These are phyloP conservation scores for Dynastes hyllus DNA, from an alignment of 2,888 invertebrate genomes.

Conservation along the genomic window DNA sequence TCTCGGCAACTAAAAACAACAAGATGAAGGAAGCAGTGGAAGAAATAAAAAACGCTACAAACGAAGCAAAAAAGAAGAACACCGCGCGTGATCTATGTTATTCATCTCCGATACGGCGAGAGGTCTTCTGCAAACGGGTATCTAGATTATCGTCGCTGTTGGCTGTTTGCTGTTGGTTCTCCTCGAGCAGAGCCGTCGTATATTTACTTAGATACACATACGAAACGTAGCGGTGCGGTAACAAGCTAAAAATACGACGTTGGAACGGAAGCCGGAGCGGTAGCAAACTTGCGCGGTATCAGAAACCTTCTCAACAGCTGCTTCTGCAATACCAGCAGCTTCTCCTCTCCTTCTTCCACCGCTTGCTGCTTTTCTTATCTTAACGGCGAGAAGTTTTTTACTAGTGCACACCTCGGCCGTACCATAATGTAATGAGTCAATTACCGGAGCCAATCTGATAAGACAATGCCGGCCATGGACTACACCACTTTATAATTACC, in stretches of 20 bases:
- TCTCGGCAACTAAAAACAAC: background rate
- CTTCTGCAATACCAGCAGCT: background rate
- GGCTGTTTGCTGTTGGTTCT: slow-evolving; percentile 35
- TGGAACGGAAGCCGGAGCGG: slow-evolving; percentile 57
- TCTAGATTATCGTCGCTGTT: slow-evolving; percentile 63
- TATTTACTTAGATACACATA: slow-evolving; percentile 4
- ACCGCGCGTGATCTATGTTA: slow-evolving; percentile 54
- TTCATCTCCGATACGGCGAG: slow-evolving; percentile 57
- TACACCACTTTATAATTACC: slow-evolving; percentile 69
- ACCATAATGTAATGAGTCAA: slow-evolving; percentile 70
- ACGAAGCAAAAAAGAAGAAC: slow-evolving; percentile 43
- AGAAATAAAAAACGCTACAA: background rate
- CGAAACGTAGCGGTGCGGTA: slow-evolving; percentile 58
- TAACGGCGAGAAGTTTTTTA: slow-evolving; percentile 70
- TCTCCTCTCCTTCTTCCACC: background rate
- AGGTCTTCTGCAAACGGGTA: slow-evolving; percentile 61
- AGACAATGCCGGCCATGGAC: slow-evolving; percentile 65
- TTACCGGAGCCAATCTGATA: slow-evolving; percentile 69
- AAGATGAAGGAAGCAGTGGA: background rate
- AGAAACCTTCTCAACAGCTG: background rate
- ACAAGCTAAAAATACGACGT: slow-evolving; percentile 64
- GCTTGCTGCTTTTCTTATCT: slow-evolving; percentile 62
- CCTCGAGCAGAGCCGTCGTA: slow-evolving; percentile 49
- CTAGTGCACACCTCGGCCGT: slow-evolving; percentile 69
- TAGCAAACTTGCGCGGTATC: slow-evolving; percentile 48